Evolutionary conservation across 2,888 invertebrate genomes (phyloP).

Genomic region (Drosophila birchii): DNA sequence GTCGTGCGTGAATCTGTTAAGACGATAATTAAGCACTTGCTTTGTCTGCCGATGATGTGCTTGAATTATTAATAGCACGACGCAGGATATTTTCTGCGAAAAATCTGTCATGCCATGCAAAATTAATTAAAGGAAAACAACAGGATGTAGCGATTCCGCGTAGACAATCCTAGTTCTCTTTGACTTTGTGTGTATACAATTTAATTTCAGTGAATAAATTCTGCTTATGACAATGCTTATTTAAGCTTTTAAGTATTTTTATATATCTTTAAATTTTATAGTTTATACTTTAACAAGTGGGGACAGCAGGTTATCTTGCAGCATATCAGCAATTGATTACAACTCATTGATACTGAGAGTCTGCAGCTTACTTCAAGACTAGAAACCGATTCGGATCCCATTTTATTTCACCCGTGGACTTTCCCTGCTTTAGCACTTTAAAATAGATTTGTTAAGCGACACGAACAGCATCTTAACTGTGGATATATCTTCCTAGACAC

Average conservation of each 20-base stretch:
- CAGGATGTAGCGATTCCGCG: constrained; percentile 8
- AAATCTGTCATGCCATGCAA: constrained; percentile 6
- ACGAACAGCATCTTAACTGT: constrained; percentile 31
- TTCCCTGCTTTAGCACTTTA: constrained; percentile 42
- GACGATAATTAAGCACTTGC: constrained; percentile 64
- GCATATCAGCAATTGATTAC: constrained; percentile 66
- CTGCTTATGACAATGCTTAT: constrained; percentile 38
- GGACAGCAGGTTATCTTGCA: constrained; percentile 4
- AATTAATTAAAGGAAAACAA: constrained; percentile 13
- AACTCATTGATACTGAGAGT: constrained; percentile 62
- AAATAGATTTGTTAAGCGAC: constrained; percentile 65
- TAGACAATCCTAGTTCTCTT: constrained; percentile 1
- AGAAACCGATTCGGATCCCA: constrained; percentile 28
- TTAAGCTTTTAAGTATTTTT: constrained; percentile 54
- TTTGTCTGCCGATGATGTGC: constrained; percentile 42
- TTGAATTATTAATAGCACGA: constrained; percentile 44
- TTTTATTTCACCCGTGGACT: not conserved
- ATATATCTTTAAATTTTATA: constrained; percentile 43
- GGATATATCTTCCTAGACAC: not conserved
- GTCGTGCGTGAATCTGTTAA: constrained; percentile 33
- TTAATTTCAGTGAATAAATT: constrained; percentile 17
- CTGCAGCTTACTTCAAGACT: constrained; percentile 48
- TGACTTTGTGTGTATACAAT: not conserved
- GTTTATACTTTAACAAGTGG: not conserved
- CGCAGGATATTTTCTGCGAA: constrained; percentile 15